Base-by-base conservation (phyloP, 2,888 invertebrate genomes). In the Drosophila incognita region DNA sequence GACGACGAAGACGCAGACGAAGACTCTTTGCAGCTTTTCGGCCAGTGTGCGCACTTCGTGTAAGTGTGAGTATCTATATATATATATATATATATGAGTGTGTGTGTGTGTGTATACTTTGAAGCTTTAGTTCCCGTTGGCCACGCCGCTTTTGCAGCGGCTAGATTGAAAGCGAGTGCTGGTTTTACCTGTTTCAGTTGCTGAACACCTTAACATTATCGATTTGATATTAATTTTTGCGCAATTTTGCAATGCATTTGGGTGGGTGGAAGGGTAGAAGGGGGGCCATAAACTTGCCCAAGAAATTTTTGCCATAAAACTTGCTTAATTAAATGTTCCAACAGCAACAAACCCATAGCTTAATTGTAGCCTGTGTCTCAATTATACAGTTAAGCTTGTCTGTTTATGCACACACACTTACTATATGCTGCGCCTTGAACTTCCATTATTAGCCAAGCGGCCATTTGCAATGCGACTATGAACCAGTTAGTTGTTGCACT, bases 41-140 rank as follows among this genome's bases (percentile, higher is more conserved):
- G 35, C 38, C 52, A 35, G 48, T 31, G 5, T n/a, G 46, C 2
- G 48, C 48, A 48, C 2, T 7, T 48, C 40, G 38, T 40, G 2
- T 52, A 31, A 31, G 29, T 10, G 33, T 18, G n/a, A 27, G 11
- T 33, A 21, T 46, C 4, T 21, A 1, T 13, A 2, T 13, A 13
- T 21, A 4, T 1, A 18, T 18, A 3, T 18, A 21, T 46, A 13
- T 21, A 29, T 1, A 1, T 13, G 46, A 29, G 31, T 38, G 1
- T 40, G 27, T 38, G 21, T 5, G 33, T 21, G 29, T 36, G 10
- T 36, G 33, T 57, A 46, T 33, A 24, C 24, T 11, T 11, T n/a
- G 11, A 69, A 89, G 87, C 87, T 87, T 89, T 75, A 74, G 66
- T 85, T 87, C 81, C 87, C 89, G 87, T 87, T 87, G 88, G 61